These are phyloP conservation scores for Protomyctophum bolini DNA, from an alignment of 2,113 vertebrate genomes.

Conservation along the genomic window DNA sequence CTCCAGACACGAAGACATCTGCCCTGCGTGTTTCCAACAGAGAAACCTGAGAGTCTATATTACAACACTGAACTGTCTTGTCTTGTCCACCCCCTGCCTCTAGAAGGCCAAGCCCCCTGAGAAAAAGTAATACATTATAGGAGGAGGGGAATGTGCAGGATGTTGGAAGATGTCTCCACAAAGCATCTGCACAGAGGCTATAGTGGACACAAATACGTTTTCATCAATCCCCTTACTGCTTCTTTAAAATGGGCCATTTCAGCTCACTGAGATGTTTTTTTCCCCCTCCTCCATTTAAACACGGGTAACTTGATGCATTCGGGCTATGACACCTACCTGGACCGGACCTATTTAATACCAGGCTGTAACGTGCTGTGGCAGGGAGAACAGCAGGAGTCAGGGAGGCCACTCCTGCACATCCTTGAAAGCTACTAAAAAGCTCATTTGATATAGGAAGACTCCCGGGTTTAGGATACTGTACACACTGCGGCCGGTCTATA, in stretches of 20 bases:
- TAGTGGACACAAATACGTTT: conserved; percentile 56
- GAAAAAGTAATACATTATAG: conserved; percentile 10
- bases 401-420: background rate
- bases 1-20: conserved; percentile 36
- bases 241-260: conserved; percentile 59
- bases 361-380: conserved; percentile 40
- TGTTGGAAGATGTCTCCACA: conserved; percentile 8
- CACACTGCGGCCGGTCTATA: background rate
- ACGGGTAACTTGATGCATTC: conserved; percentile 35
- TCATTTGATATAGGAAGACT: background rate
- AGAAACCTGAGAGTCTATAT: conserved; percentile 57
- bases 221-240: conserved; percentile 53
- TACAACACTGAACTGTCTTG: conserved; percentile 25
- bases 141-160: conserved; percentile 20
- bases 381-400: conserved; percentile 1
- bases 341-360: conserved; percentile 33
- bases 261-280: conserved; percentile 39
- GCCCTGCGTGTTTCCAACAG: conserved; percentile 15
- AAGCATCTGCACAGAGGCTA: conserved; percentile 34
- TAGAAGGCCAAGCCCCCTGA: background rate
- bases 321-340: conserved; percentile 27
- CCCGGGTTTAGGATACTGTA: background rate
- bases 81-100: conserved; percentile 3
- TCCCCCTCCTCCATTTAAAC: conserved; percentile 27
- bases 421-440: background rate